A percentile compares a stretch with the other conserved stretches of the same genome.
phyloP scores from a whole-genome alignment of 2,113 vertebrate species.

The Xenopus laevis region DNA sequence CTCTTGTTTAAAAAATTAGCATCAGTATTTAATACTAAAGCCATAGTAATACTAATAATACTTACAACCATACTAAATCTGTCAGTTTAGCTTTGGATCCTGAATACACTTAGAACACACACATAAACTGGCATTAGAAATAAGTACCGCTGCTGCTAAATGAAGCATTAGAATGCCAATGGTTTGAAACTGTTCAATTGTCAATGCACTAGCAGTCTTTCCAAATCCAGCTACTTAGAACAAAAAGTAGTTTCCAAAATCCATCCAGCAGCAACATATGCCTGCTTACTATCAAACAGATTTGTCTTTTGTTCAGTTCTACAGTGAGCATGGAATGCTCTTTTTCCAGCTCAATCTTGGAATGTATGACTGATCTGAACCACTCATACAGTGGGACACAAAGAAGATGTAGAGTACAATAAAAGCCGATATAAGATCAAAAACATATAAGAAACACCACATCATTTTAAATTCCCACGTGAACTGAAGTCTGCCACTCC shows the following conservation, averaged over 20 bases:
- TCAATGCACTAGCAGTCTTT: conserved; percentile 69
- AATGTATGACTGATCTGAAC: conserved; percentile 64
- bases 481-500: too few relatives aligned
- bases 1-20: too few relatives aligned
- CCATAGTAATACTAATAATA: too few relatives aligned
- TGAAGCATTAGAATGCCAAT: conserved; percentile 64
- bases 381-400: conserved; percentile 47
- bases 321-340: conserved; percentile 54
- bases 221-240: conserved; percentile 72
- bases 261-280: conserved; percentile 58
- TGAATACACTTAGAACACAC: too few relatives aligned
- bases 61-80: too few relatives aligned
- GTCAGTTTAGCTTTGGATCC: too few relatives aligned
- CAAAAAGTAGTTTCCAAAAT: conserved; percentile 71
- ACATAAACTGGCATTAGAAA: conserved; percentile 5
- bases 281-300: conserved; percentile 63
- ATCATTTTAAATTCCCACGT: too few relatives aligned
- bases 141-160: conserved; percentile 50
- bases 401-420: background rate
- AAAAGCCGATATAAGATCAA: conserved; percentile 1
- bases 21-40: too few relatives aligned
- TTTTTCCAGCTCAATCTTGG: conserved; percentile 55
- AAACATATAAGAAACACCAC: too few relatives aligned
- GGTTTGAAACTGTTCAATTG: conserved; percentile 36
- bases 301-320: conserved; percentile 76